phyloP scores from a whole-genome alignment of 1,140 invertebrate genomes.

The Tetragonula clypearis region DNA sequence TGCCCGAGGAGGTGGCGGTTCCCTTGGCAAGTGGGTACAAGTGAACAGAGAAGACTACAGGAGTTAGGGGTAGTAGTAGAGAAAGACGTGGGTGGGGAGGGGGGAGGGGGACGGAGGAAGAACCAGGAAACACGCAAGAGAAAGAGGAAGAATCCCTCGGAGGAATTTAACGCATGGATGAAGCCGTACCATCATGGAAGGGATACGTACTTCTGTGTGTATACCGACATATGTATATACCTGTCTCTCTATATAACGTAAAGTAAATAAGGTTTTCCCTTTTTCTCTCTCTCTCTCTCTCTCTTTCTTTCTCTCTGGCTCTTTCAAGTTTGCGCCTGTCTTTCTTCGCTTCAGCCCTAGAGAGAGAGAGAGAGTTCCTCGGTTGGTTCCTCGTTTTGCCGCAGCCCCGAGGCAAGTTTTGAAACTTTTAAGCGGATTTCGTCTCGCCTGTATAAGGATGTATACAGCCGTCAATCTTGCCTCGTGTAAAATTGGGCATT shows the following conservation, averaged over 20 bases:
- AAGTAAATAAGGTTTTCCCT: constrained; percentile 72
- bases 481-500: constrained; percentile 65
- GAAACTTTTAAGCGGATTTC: constrained; percentile 69
- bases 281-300: not conserved
- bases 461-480: constrained; percentile 63
- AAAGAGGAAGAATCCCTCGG: constrained; percentile 72
- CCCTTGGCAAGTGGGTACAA: constrained; percentile 26
- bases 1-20: constrained; percentile 38
- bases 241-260: constrained; percentile 64
- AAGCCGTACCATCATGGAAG: constrained; percentile 68
- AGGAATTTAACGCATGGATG: constrained; percentile 80
- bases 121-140: not conserved
- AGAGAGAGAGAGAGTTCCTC: not conserved
- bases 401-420: constrained; percentile 58
- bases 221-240: constrained; percentile 51
- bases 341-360: not conserved
- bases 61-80: not conserved
- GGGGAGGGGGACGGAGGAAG: not conserved
- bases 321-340: not conserved
- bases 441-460: constrained; percentile 46
- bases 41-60: constrained; percentile 4
- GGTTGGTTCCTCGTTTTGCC: not conserved
- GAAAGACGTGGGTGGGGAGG: not conserved
- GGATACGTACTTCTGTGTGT: constrained; percentile 40
- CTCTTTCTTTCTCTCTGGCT: not conserved